Evolutionary conservation across 1,140 invertebrate genomes (phyloP), one percentile per base, ranked within the genome.

Genomic region (Calosoma granatense): DNA sequence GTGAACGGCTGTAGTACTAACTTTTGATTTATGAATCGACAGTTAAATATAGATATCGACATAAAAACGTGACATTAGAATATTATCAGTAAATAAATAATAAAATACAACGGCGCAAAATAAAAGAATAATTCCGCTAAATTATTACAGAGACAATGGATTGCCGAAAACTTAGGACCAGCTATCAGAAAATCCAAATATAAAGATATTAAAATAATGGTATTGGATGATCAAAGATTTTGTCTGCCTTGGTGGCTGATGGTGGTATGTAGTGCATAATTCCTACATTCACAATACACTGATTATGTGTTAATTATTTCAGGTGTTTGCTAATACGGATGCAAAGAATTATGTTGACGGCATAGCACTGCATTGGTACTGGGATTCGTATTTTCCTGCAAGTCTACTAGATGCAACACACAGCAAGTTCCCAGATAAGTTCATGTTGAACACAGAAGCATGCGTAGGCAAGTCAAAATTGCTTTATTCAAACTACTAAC

Each of bases 301-400:
- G n/a, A 36, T 9, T 36, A 36, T 9, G n/a, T 9, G n/a, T 36
- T 36, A 36, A 9, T 36, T 36, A 36, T 36, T 36, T 36, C 26
- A 36, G 26, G 26, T 9, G n/a, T 9, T n/a, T 36, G 6, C 6
- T 36, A n/a, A 36, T 12, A 55, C 20, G 20, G 53, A 55, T 2
- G 78, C 81, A 0, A 65, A 77, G 21, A 66, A 84, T n/a, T 93
- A 87, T 68, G 74, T 92, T n/a, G 80, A 85, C 66, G 91, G 90
- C n/a, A 75, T 92, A 2, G 90, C 76, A 0, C 77, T 92, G 1
- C 92, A 94, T 69, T 94, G 86, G 85, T 94, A 86, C 66, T 76
- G 65, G 43, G 85, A 92, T 71, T 63, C 64, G 0, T n/a, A n/a
- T n/a, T 21, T 82, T 1, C 66, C 78, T 11, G 72, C 80, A 0